These are phyloP conservation scores for Montipora efflorescens DNA, from an alignment of 64 coral and sea anemone species.

Conservation along the genomic window DNA sequence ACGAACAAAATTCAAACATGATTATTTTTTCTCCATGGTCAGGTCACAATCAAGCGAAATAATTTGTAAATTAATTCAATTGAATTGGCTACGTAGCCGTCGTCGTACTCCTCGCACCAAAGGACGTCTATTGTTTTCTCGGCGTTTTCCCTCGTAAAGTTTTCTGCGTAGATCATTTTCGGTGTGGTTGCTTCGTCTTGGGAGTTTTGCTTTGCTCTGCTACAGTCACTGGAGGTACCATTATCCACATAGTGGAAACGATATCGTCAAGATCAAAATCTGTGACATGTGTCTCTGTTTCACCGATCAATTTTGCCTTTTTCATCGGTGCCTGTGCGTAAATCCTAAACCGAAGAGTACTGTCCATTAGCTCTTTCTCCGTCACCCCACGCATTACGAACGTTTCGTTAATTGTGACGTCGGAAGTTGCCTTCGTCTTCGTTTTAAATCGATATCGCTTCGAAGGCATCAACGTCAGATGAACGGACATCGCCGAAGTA, in stretches of 20 bases:
- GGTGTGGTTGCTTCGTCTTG: slow-evolving; percentile 2
- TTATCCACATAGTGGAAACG: slow-evolving; percentile 52
- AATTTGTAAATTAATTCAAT: no score
- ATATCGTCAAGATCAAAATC: slow-evolving; percentile 73
- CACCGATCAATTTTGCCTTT: slow-evolving; percentile 57
- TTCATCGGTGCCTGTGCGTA: slow-evolving; percentile 59
- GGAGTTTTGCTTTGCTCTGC: slow-evolving; percentile 30
- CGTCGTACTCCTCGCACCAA: no score
- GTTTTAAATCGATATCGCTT: slow-evolving; percentile 71
- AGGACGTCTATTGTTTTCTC: neutral
- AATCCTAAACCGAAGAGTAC: slow-evolving; percentile 50
- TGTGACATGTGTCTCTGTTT: slow-evolving; percentile 45
- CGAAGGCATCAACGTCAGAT: slow-evolving; percentile 55
- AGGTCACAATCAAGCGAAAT: no score
- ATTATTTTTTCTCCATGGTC: no score
- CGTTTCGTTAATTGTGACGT: slow-evolving; percentile 54
- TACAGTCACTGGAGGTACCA: slow-evolving; percentile 6
- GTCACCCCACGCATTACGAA: slow-evolving; percentile 57
- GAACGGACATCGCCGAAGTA: slow-evolving; percentile 48
- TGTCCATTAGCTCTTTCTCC: slow-evolving; percentile 40
- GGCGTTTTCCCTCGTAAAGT: neutral
- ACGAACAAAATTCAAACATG: no score
- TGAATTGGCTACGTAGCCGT: no score
- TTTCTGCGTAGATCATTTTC: neutral
- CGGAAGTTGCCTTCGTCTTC: slow-evolving; percentile 61